phyloP scores from a whole-genome alignment of 2,888 invertebrate genomes.

The Drosophila maculinotata region DNA sequence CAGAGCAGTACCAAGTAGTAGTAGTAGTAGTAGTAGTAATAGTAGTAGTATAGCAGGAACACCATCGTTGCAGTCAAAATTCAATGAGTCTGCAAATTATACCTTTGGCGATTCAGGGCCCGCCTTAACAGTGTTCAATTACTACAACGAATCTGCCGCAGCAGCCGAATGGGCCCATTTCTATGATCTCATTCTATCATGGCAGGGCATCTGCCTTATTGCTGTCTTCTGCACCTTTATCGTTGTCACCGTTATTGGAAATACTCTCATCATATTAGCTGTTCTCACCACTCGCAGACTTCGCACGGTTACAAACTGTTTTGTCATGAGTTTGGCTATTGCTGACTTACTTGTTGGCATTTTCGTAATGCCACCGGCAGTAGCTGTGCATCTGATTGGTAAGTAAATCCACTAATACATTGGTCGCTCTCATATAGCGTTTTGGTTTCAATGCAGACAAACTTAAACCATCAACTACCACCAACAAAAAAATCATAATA shows the following conservation, averaged over 20 bases:
- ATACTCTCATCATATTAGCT: slow-evolving; percentile 95
- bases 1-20: slow-evolving; percentile 4
- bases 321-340: slow-evolving; percentile 96
- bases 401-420: slow-evolving; percentile 82
- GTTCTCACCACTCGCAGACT: slow-evolving; percentile 94
- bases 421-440: not conserved
- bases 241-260: slow-evolving; percentile 92
- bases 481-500: too few species aligned
- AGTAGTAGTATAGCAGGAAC: slow-evolving; percentile 12
- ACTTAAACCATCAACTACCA: too few species aligned
- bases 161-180: slow-evolving; percentile 80
- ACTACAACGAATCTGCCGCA: slow-evolving; percentile 73
- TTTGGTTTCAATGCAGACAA: too few species aligned
- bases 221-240: slow-evolving; percentile 89
- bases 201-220: slow-evolving; percentile 87
- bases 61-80: slow-evolving; percentile 29
- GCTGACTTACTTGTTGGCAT: slow-evolving; percentile 97
- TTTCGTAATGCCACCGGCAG: slow-evolving; percentile 98
- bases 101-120: slow-evolving; percentile 26
- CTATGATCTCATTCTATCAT: slow-evolving; percentile 81
- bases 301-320: slow-evolving; percentile 97
- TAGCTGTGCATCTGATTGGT: slow-evolving; percentile 92
- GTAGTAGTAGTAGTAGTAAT: too few species aligned
- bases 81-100: slow-evolving; percentile 41
- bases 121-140: slow-evolving; percentile 57